phyloP scores from a whole-genome alignment of 2,113 vertebrate genomes.

The Oryzias javanicus region DNA sequence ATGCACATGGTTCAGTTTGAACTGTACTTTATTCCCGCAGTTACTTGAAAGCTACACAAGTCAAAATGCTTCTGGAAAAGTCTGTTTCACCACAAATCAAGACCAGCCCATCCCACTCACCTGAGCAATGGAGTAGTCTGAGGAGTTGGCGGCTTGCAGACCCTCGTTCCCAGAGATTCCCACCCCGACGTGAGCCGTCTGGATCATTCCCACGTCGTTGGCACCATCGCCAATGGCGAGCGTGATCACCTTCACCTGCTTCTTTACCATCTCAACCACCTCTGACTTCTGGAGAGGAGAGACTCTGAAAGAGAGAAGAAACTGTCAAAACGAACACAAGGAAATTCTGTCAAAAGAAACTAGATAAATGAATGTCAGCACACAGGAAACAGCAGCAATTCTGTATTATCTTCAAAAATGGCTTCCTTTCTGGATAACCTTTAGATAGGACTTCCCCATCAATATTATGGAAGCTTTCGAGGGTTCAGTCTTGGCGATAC shows the following conservation, averaged over 20 bases:
- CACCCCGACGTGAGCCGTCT: conserved; percentile 95
- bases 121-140: conserved; percentile 99
- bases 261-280: conserved; percentile 99
- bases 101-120: conserved; percentile 55
- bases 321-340: not conserved
- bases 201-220: conserved; percentile 99
- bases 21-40: not conserved
- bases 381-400: too few relatives aligned
- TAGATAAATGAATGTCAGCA: too few relatives aligned
- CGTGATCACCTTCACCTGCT: conserved; percentile 95
- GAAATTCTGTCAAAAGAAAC: too few relatives aligned
- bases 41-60: too few relatives aligned
- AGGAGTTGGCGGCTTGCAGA: conserved; percentile 96
- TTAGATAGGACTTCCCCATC: too few relatives aligned
- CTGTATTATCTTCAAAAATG: too few relatives aligned
- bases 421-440: too few relatives aligned
- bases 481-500: too few relatives aligned
- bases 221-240: conserved; percentile 95
- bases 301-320: conserved; percentile 77
- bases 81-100: too few relatives aligned
- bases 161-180: conserved; percentile 98
- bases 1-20: not conserved
- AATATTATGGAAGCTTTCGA: too few relatives aligned
- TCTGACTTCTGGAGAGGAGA: conserved; percentile 99
- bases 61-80: too few relatives aligned